A percentile compares a stretch with the other conserved stretches of the same genome.
These are phyloP conservation scores for Dicroscelio sp. DNA, from an alignment of 2,888 invertebrate species.

Conservation along the genomic window DNA sequence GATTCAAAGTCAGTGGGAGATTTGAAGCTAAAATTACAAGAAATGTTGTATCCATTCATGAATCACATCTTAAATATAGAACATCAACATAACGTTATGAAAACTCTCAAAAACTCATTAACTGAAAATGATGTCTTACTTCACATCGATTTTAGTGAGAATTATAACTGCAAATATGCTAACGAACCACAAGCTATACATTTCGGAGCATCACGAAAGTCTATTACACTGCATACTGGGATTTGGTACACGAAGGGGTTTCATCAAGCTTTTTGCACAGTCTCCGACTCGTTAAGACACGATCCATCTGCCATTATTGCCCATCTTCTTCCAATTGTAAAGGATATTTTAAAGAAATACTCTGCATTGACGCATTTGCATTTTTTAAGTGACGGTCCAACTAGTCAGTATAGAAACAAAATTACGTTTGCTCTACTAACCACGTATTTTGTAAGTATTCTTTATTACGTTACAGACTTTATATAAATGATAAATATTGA, in stretches of 20 bases:
- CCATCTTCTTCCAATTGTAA: too few relatives aligned
- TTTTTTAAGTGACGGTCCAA: too few relatives aligned
- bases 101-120: constrained; percentile 42
- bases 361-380: too few relatives aligned
- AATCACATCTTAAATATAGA: constrained; percentile 43
- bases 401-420: too few relatives aligned
- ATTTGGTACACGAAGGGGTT: constrained; percentile 6
- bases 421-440: too few relatives aligned
- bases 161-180: constrained; percentile 49
- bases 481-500: too few relatives aligned
- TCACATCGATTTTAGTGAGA: constrained; percentile 39
- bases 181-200: constrained; percentile 42
- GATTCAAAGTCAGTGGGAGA: constrained; percentile 11
- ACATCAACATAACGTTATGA: constrained; percentile 46
- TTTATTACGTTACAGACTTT: too few relatives aligned
- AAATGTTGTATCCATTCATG: constrained; percentile 29
- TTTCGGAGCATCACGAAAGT: constrained; percentile 51
- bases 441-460: too few relatives aligned
- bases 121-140: constrained; percentile 41
- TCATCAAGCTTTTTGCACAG: constrained; percentile 34
- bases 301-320: too few relatives aligned
- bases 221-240: constrained; percentile 42
- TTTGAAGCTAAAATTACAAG: constrained; percentile 28
- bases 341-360: too few relatives aligned
- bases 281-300: constrained; percentile 26